phyloP scores from a whole-genome alignment of 1,140 invertebrate genomes.

The Mylabris phalerata region DNA sequence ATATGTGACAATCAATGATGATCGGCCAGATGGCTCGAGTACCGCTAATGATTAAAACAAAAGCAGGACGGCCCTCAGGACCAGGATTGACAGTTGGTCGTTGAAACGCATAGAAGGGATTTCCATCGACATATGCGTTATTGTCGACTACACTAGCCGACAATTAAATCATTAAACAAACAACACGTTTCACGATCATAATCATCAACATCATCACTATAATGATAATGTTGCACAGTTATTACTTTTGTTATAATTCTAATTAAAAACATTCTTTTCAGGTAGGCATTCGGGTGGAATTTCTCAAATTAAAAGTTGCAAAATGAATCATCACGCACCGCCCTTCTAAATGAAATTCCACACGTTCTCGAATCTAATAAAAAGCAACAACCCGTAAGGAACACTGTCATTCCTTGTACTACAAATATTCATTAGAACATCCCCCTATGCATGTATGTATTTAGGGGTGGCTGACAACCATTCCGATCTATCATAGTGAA shows the following conservation, averaged over 20 bases:
- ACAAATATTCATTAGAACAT: constrained; percentile 33
- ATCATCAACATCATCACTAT: too few relatives aligned
- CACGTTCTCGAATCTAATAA: constrained; percentile 25
- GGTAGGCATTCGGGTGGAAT: background rate
- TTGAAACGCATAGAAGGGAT: constrained; percentile 3
- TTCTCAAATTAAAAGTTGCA: background rate
- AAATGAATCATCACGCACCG: constrained; percentile 8
- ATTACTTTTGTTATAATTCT: too few relatives aligned
- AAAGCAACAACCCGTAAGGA: constrained; percentile 30
- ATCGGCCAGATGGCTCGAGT: constrained; percentile 14
- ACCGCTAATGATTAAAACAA: constrained; percentile 14
- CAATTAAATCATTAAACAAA: constrained; percentile 8
- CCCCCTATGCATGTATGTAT: constrained; percentile 7
- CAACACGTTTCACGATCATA: constrained; percentile 2
- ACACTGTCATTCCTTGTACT: constrained; percentile 29
- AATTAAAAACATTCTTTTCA: too few relatives aligned
- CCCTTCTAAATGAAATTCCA: constrained; percentile 25
- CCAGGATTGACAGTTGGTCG: constrained; percentile 13
- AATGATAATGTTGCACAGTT: too few relatives aligned
- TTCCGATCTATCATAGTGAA: constrained; percentile 12
- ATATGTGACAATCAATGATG: constrained; percentile 7
- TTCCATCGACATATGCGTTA: constrained; percentile 10
- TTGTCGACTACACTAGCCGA: constrained; percentile 5
- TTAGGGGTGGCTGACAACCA: background rate
- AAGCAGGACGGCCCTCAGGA: constrained; percentile 4